Percentiles rank a stretch among this genome's conserved stretches.
These are phyloP conservation scores for Antitype chi DNA, from an alignment of 2,888 invertebrate species.

Conservation along the genomic window DNA sequence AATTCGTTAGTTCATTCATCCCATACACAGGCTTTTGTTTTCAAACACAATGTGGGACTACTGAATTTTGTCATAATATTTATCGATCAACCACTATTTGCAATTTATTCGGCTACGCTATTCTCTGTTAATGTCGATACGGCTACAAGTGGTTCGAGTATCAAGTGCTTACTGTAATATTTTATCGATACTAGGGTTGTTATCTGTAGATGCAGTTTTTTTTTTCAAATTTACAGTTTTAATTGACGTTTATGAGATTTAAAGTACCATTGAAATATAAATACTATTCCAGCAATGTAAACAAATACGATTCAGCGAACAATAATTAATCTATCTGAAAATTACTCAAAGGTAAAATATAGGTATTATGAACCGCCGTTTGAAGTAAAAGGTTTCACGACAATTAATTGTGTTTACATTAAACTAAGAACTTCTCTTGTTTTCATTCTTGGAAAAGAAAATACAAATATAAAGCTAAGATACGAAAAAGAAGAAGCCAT, in stretches of 20 bases:
- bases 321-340: not conserved
- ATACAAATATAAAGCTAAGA: slow-evolving; percentile 2
- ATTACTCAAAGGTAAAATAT: slow-evolving; percentile 11
- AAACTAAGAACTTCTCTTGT: slow-evolving; percentile 13
- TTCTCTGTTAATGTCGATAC: slow-evolving; percentile 34
- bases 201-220: not conserved
- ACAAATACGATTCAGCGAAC: slow-evolving; percentile 8
- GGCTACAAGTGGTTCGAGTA: slow-evolving; percentile 47
- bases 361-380: not conserved
- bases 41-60: slow-evolving; percentile 33
- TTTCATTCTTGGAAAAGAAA: slow-evolving; percentile 12
- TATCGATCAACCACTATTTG: slow-evolving; percentile 31
- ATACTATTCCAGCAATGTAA: not conserved
- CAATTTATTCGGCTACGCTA: slow-evolving; percentile 55
- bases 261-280: not conserved
- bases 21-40: slow-evolving; percentile 40
- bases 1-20: slow-evolving; percentile 40
- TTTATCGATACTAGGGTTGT: slow-evolving; percentile 34
- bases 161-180: slow-evolving; percentile 30
- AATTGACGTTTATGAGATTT: not conserved
- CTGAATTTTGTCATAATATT: slow-evolving; percentile 56
- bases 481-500: slow-evolving; percentile 14
- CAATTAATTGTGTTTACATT: not conserved
- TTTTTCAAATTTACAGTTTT: not conserved
- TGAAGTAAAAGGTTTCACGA: slow-evolving; percentile 15